Evolutionary conservation across 2,888 invertebrate genomes (phyloP).

Genomic region (Carterocephalus palaemon): DNA sequence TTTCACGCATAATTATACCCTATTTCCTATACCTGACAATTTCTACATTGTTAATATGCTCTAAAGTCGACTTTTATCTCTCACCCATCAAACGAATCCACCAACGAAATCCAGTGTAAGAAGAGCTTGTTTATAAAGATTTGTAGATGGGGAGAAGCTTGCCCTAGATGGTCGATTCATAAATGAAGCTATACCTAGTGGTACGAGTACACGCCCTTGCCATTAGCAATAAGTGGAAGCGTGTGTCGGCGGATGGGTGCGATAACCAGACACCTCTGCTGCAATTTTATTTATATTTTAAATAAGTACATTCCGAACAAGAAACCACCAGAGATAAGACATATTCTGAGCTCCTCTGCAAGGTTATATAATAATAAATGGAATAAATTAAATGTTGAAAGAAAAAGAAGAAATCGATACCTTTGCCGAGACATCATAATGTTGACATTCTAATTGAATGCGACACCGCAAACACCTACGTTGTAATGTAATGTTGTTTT

Average conservation of each 20-base stretch:
- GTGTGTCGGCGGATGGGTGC: conserved; percentile 21
- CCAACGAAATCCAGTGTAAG: conserved; percentile 15
- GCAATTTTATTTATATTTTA: no score
- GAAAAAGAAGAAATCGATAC: no score
- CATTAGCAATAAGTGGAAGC: conserved; percentile 21
- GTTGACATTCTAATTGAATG: no score
- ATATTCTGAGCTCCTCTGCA: no score
- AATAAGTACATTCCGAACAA: conserved; percentile 18
- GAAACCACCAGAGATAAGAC: neutral
- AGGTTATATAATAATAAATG: no score
- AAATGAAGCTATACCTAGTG: conserved; percentile 23
- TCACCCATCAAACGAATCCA: neutral
- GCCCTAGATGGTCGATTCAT: conserved; percentile 12
- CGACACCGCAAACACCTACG: no score
- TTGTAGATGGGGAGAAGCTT: conserved; percentile 7
- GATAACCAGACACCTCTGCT: conserved; percentile 22
- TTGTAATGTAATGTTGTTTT: no score
- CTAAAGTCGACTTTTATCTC: conserved; percentile 10
- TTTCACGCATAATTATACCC: conserved; percentile 36
- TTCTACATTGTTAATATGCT: conserved; percentile 16
- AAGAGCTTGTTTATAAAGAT: conserved; percentile 18
- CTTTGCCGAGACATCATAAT: no score
- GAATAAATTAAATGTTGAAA: no score
- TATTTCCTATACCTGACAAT: conserved; percentile 21
- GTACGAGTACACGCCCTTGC: conserved; percentile 16